Conservation (phyloP, 2,888 invertebrate genomes). For the Linyphia triangularis region DNA sequence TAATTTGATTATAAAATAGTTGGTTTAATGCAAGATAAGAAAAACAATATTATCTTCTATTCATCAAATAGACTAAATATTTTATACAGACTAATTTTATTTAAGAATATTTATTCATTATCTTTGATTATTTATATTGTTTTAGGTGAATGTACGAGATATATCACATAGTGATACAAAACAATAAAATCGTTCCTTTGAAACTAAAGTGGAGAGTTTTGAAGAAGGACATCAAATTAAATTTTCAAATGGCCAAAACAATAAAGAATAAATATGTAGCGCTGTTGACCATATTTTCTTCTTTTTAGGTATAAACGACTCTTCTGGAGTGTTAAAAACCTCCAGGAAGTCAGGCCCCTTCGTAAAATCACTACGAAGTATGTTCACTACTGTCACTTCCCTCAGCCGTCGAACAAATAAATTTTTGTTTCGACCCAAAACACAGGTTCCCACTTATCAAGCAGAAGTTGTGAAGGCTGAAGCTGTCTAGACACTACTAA, state of each 20-base stretch:
- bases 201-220: too few species aligned
- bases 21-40: too few species aligned
- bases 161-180: too few species aligned
- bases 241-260: not conserved
- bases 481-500: conserved; percentile 44
- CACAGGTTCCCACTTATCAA: conserved; percentile 62
- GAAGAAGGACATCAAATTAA: not conserved
- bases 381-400: conserved; percentile 29
- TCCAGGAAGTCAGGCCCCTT: conserved; percentile 16
- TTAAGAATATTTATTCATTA: too few species aligned
- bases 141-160: too few species aligned
- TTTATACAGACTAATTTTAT: too few species aligned
- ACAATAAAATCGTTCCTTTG: too few species aligned
- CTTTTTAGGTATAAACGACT: conserved; percentile 47
- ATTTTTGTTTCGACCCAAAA: conserved; percentile 27
- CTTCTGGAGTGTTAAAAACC: conserved; percentile 12
- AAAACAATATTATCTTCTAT: too few species aligned
- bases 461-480: conserved; percentile 56
- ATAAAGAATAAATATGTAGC: not conserved
- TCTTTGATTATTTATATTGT: too few species aligned
- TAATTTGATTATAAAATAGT: too few species aligned
- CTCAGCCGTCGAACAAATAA: conserved; percentile 33
- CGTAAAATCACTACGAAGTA: conserved; percentile 27
- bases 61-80: too few species aligned
- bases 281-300: conserved; percentile 15